Conservation (phyloP, 2,797 vertebrate species). For the Acanthopagrus latus region DNA sequence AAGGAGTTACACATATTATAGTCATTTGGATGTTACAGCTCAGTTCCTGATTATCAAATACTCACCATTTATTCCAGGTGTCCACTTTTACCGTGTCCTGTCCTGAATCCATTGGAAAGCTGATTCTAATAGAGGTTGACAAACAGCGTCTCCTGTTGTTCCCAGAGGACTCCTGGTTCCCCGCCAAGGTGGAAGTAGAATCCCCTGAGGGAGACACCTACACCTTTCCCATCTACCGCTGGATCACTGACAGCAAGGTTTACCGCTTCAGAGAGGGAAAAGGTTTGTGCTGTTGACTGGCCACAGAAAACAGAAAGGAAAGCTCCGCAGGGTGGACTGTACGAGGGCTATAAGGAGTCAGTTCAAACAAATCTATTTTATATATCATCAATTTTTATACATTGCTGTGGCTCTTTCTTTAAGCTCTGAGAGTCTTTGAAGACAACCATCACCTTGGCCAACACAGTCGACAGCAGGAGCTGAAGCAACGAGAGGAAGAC, state of each 20-base stretch:
- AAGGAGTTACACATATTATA: neutral
- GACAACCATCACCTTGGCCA: conserved; percentile 54
- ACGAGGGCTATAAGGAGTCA: neutral
- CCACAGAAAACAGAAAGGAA: neutral
- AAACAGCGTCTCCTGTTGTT: conserved; percentile 41
- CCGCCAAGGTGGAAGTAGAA: conserved; percentile 58
- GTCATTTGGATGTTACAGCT: neutral
- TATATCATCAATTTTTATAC: neutral
- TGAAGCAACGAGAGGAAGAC: conserved; percentile 48
- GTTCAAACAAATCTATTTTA: neutral
- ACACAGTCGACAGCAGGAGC: conserved; percentile 53
- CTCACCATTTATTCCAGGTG: conserved; percentile 34
- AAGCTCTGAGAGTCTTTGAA: conserved; percentile 68
- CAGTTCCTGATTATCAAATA: neutral
- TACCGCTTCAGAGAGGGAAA: conserved; percentile 68
- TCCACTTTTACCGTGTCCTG: conserved; percentile 47
- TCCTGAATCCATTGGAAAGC: conserved; percentile 55
- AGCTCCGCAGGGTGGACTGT: neutral
- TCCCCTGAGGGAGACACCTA: conserved; percentile 50
- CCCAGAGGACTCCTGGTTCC: conserved; percentile 59
- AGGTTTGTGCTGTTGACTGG: conserved; percentile 55
- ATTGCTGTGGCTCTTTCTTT: neutral
- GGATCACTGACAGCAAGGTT: conserved; percentile 55
- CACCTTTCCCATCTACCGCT: conserved; percentile 68
- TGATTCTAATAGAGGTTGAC: conserved; percentile 69